Percentiles rank a stretch among this genome's conserved stretches.
Conservation (phyloP, 2,888 invertebrate genomes). For the Nysson spinosus region DNA sequence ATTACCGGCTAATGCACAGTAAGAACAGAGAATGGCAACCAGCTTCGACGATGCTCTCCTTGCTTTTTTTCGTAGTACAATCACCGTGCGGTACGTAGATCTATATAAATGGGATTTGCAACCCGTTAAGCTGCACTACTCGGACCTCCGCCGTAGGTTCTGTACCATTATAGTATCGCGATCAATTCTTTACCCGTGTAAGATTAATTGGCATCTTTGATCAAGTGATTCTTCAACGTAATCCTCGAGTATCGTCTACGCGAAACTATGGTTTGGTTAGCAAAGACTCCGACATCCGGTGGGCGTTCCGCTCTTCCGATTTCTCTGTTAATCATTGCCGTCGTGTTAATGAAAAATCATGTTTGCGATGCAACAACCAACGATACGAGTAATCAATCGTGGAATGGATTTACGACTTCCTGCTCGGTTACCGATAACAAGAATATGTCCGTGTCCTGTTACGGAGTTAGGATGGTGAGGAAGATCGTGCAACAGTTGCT, state of each 20-base stretch:
- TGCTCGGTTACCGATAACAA: constrained; percentile 64
- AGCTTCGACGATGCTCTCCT: constrained; percentile 48
- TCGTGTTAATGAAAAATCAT: constrained; percentile 15
- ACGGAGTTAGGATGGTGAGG: constrained; percentile 78
- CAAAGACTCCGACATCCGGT: too few species aligned
- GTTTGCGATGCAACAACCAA: too few species aligned
- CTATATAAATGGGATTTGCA: constrained; percentile 66
- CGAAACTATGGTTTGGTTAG: constrained; percentile 38
- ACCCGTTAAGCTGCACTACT: constrained; percentile 53
- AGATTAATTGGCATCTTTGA: too few species aligned
- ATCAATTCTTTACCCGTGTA: too few species aligned
- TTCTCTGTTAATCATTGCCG: constrained; percentile 23
- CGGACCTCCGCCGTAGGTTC: constrained; percentile 65
- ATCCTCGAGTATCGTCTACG: too few species aligned
- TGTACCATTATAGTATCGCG: constrained; percentile 46
- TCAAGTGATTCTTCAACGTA: too few species aligned
- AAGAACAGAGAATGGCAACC: constrained; percentile 52
- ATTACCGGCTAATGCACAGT: constrained; percentile 55
- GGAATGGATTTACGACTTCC: constrained; percentile 57
- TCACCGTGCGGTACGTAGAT: constrained; percentile 59
- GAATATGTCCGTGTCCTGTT: constrained; percentile 77
- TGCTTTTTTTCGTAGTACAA: constrained; percentile 64
- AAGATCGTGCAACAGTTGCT: constrained; percentile 80
- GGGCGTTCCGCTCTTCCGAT: too few species aligned
- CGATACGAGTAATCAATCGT: constrained; percentile 48